phyloP scores from a whole-genome alignment of 2,888 invertebrate genomes.

The Watsonalla cultraria region DNA sequence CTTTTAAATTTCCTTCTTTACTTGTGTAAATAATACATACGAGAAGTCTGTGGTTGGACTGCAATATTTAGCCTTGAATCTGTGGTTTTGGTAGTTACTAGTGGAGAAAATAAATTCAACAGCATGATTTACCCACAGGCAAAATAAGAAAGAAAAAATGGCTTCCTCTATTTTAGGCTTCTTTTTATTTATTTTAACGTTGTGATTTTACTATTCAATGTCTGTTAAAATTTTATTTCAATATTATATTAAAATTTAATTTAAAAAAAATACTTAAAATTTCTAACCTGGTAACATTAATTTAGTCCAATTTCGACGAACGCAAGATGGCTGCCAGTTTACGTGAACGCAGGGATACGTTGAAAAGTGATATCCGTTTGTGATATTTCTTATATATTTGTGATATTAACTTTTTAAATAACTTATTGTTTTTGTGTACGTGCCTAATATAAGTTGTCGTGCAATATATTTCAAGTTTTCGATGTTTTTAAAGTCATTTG shows the following conservation, averaged over 20 bases:
- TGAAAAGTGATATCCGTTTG: conserved; percentile 68
- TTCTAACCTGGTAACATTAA: conserved; percentile 42
- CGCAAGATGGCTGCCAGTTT: conserved; percentile 78
- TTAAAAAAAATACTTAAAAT: conserved; percentile 5
- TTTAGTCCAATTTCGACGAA: conserved; percentile 49
- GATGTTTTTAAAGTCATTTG: conserved; percentile 62
- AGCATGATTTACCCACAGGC: too few relatives aligned
- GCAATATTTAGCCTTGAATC: too few relatives aligned
- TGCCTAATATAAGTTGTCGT: conserved; percentile 53
- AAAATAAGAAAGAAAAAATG: too few relatives aligned
- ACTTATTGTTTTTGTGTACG: conserved; percentile 57
- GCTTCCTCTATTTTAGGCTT: too few relatives aligned
- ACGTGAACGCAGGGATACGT: conserved; percentile 75
- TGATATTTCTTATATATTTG: conserved; percentile 61
- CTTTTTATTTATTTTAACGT: too few relatives aligned
- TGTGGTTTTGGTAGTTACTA: too few relatives aligned
- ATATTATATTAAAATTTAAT: not conserved
- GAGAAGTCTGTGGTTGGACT: too few relatives aligned
- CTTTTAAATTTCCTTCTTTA: too few relatives aligned
- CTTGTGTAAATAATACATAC: too few relatives aligned
- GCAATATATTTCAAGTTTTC: conserved; percentile 69
- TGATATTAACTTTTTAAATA: conserved; percentile 62
- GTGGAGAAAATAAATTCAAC: too few relatives aligned
- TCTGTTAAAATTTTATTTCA: too few relatives aligned
- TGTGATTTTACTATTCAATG: too few relatives aligned